phyloP scores from a whole-genome alignment of 2,113 vertebrate genomes.

The Chaetura pelagica region DNA sequence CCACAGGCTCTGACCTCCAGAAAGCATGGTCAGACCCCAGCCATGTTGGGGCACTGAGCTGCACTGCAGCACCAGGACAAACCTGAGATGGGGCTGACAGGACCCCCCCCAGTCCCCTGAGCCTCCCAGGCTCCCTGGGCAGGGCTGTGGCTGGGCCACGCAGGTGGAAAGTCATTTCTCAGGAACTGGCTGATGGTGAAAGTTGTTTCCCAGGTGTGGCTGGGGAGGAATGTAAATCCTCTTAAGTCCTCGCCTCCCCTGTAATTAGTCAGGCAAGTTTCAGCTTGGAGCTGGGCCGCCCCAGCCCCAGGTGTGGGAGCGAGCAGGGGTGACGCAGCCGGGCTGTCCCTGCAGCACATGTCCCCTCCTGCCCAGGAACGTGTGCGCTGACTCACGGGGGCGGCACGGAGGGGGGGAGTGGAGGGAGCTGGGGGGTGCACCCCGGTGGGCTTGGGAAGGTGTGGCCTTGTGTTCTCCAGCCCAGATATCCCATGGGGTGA shows the following conservation, averaged over 20 bases:
- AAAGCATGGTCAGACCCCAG: fast-evolving
- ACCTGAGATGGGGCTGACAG: fast-evolving
- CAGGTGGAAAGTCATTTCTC: conserved; percentile 13
- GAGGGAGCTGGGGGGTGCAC: background rate
- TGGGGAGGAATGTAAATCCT: conserved; percentile 33
- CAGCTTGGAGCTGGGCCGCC: conserved; percentile 45
- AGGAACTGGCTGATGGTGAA: conserved; percentile 45
- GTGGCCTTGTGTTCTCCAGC: fast-evolving
- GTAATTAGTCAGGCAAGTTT: conserved; percentile 58
- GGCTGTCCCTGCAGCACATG: background rate
- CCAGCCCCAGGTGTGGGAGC: conserved; percentile 34
- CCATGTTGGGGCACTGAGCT: fast-evolving
- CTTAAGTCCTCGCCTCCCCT: background rate
- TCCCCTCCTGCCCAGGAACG: conserved; percentile 36
- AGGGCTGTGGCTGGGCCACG: background rate
- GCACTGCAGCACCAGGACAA: background rate
- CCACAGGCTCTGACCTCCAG: fast-evolving
- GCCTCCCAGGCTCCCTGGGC: background rate
- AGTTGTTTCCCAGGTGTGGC: conserved; percentile 56
- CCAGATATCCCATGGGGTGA: too few species aligned
- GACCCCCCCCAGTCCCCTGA: background rate
- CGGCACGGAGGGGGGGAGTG: fast-evolving
- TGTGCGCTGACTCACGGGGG: background rate
- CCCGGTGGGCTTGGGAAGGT: background rate
- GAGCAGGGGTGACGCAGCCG: background rate